Percentiles rank a stretch among this genome's conserved stretches.
These are phyloP conservation scores for Axis porcinus DNA, from an alignment of 2,113 vertebrate genomes.

Conservation along the genomic window DNA sequence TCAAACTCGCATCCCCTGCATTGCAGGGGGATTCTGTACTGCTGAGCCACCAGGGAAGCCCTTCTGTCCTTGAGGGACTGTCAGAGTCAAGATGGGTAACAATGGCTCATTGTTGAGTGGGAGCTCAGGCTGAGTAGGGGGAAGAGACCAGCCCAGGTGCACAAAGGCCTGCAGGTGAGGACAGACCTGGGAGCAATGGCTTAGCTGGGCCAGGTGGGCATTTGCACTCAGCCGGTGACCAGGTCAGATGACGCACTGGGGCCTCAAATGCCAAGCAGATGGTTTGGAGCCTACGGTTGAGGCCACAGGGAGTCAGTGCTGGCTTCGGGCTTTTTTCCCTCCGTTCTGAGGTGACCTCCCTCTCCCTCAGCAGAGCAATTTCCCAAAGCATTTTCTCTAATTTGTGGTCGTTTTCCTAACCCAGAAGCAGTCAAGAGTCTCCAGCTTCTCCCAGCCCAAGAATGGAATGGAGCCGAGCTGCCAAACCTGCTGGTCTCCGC, in stretches of 20 bases:
- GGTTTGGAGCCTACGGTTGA: neutral
- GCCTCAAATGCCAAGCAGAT: slow-evolving; percentile 19
- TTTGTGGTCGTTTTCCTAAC: slow-evolving; percentile 70
- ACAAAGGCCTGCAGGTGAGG: neutral
- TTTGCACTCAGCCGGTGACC: neutral
- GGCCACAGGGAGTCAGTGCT: slow-evolving; percentile 24
- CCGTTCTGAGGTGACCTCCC: slow-evolving; percentile 16
- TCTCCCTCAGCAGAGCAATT: slow-evolving; percentile 27
- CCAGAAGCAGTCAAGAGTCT: slow-evolving; percentile 52
- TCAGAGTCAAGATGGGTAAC: too few relatives aligned
- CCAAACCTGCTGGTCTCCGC: neutral
- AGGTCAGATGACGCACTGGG: neutral
- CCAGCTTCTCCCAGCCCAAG: slow-evolving; percentile 44
- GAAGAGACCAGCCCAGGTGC: neutral
- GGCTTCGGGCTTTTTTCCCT: neutral
- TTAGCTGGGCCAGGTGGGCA: neutral
- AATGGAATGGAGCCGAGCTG: neutral
- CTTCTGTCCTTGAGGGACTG: neutral
- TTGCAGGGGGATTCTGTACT: neutral
- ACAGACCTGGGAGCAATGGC: neutral
- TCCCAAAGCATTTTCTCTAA: slow-evolving; percentile 70
- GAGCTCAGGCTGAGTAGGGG: accelerated
- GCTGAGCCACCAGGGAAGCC: neutral
- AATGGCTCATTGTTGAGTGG: neutral
- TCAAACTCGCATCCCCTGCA: neutral